Evolutionary conservation across 2,888 invertebrate genomes (phyloP).

Genomic region (Ennomos erosarius): DNA sequence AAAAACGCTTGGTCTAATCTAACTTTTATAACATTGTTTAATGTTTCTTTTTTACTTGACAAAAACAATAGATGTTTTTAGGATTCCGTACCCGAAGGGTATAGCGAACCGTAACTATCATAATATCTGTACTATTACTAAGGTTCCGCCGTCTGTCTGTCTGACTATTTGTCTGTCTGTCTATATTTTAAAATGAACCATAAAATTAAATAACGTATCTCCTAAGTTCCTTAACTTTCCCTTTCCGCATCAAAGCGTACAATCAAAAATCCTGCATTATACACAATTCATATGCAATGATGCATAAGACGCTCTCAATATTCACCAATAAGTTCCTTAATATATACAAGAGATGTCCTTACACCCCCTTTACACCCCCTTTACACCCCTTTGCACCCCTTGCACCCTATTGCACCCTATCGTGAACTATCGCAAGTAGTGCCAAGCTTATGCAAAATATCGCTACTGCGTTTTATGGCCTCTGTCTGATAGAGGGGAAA

Average conservation of each 20-base stretch:
- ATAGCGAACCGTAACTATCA: too few relatives aligned
- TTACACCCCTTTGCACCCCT: constrained; percentile 30
- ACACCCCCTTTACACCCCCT: constrained; percentile 29
- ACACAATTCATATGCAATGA: constrained; percentile 19
- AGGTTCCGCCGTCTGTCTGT: too few relatives aligned
- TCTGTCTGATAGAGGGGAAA: constrained; percentile 37
- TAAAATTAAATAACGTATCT: too few relatives aligned
- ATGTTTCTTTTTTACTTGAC: too few relatives aligned
- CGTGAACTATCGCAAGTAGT: constrained; percentile 51
- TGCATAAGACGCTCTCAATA: constrained; percentile 28
- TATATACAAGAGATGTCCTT: constrained; percentile 55
- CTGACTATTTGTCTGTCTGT: too few relatives aligned
- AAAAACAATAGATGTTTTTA: too few relatives aligned
- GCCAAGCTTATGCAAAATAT: constrained; percentile 65
- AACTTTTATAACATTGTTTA: too few relatives aligned
- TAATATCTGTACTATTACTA: too few relatives aligned
- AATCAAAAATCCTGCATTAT: constrained; percentile 1
- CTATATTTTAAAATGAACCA: too few relatives aligned
- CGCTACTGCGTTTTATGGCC: constrained; percentile 66
- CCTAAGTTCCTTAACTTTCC: background rate
- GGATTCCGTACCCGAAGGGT: too few relatives aligned
- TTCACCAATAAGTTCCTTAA: constrained; percentile 54
- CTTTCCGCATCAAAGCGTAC: too few relatives aligned
- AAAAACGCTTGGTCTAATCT: too few relatives aligned
- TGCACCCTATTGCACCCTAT: constrained; percentile 32